Evolutionary conservation across 2,888 invertebrate species (phyloP).

Genomic region (Drosophila picticornis): DNA sequence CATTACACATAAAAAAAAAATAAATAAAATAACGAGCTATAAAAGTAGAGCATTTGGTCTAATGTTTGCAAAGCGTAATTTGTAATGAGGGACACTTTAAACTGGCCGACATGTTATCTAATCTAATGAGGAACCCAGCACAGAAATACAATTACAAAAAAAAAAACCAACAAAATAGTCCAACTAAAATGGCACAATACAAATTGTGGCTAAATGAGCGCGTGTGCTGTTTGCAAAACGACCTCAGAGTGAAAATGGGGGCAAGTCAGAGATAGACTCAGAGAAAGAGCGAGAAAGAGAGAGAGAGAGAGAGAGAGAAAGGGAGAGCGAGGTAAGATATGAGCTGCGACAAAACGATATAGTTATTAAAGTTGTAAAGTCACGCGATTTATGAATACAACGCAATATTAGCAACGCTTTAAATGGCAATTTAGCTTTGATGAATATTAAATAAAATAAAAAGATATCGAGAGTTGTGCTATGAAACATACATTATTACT

Average conservation of each 20-base stretch:
- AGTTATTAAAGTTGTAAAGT: constrained; percentile 27
- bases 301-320: not conserved
- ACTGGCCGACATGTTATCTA: constrained; percentile 35
- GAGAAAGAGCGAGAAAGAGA: not conserved
- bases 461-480: not conserved
- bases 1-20: constrained; percentile 9
- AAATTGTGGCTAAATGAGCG: constrained; percentile 18
- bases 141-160: not conserved
- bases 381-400: constrained; percentile 28
- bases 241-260: constrained; percentile 18
- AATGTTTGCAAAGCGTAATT: constrained; percentile 6
- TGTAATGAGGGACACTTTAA: constrained; percentile 2
- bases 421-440: constrained; percentile 1
- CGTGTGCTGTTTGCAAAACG: constrained; percentile 42
- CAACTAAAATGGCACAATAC: constrained; percentile 13
- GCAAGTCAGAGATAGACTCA: not conserved
- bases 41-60: constrained; percentile 6
- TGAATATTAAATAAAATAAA: not conserved
- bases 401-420: constrained; percentile 7
- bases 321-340: not conserved
- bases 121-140: constrained; percentile 24
- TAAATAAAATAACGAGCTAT: constrained; percentile 9
- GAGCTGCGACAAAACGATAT: constrained; percentile 10
- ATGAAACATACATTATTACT: not conserved
- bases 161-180: constrained; percentile 2